Percentiles rank a stretch among this genome's conserved stretches.
Conservation (phyloP, 64 coral and sea anemone species). For the Pocillopora damicornis region DNA sequence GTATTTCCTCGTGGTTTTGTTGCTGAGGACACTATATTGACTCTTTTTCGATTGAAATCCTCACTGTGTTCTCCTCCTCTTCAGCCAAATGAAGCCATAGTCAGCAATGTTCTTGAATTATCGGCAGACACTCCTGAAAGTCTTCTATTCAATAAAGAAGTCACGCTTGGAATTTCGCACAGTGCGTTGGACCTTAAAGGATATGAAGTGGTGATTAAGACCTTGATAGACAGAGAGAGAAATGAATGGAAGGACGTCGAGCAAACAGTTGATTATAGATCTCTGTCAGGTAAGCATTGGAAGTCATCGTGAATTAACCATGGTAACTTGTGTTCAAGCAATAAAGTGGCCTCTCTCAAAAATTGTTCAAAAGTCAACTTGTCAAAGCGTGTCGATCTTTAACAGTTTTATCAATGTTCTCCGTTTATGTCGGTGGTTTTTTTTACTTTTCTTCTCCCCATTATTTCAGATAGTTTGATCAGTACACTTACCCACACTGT, state of each 20-base stretch:
- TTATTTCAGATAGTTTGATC: too few species aligned
- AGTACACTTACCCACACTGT: too few species aligned
- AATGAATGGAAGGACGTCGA: neutral
- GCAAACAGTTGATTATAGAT: neutral
- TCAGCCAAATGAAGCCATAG: neutral
- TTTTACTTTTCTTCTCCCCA: too few species aligned
- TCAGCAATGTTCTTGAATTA: constrained; percentile 1
- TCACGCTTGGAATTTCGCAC: neutral
- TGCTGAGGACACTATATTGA: neutral
- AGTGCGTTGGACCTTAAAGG: constrained; percentile 3
- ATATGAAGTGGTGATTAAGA: constrained; percentile 14
- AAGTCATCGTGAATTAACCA: too few species aligned
- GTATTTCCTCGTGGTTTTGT: constrained; percentile 12
- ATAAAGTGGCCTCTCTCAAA: too few species aligned
- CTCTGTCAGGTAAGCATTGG: neutral
- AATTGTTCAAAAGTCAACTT: too few species aligned
- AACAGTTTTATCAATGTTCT: too few species aligned
- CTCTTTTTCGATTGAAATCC: neutral
- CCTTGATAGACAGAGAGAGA: neutral
- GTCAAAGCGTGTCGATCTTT: too few species aligned
- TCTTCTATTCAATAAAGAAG: neutral
- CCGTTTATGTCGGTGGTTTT: too few species aligned
- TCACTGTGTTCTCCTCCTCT: neutral
- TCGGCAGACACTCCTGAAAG: neutral
- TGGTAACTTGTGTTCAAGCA: too few species aligned